phyloP scores from a whole-genome alignment of 2,113 vertebrate genomes.

The Aptenodytes patagonicus region DNA sequence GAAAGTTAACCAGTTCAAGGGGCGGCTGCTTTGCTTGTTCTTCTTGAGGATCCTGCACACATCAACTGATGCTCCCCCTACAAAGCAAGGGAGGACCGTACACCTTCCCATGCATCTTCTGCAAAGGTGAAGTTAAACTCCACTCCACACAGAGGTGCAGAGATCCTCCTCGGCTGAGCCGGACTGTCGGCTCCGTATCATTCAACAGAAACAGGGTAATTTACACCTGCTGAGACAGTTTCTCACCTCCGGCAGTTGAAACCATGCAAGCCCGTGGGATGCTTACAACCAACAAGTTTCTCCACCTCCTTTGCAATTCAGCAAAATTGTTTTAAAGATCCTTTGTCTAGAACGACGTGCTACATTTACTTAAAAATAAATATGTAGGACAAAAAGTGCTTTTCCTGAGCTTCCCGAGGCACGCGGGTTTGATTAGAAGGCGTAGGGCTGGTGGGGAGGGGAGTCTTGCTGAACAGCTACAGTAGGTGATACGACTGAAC shows the following conservation, averaged over 20 bases:
- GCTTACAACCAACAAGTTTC: background rate
- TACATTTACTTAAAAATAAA: background rate
- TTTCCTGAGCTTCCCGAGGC: background rate
- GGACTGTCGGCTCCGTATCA: fast-evolving
- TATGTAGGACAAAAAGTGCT: background rate
- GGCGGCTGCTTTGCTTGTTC: background rate
- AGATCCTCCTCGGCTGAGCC: background rate
- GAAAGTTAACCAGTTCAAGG: background rate
- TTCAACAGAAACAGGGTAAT: background rate
- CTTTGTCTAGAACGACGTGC: background rate
- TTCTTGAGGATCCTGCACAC: background rate
- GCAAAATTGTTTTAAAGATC: background rate
- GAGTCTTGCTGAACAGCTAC: background rate
- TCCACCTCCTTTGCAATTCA: background rate
- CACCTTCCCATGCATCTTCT: background rate
- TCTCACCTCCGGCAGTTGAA: background rate
- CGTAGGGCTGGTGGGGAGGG: background rate
- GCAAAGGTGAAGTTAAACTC: background rate
- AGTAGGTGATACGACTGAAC: background rate
- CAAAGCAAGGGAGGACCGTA: background rate
- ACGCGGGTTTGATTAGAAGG: background rate
- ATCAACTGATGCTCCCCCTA: background rate
- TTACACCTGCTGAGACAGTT: background rate
- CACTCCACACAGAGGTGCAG: background rate
- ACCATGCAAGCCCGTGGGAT: background rate